These are phyloP conservation scores for Eidolon dupreanum DNA, from an alignment of 2,797 vertebrate species.

Conservation along the genomic window DNA sequence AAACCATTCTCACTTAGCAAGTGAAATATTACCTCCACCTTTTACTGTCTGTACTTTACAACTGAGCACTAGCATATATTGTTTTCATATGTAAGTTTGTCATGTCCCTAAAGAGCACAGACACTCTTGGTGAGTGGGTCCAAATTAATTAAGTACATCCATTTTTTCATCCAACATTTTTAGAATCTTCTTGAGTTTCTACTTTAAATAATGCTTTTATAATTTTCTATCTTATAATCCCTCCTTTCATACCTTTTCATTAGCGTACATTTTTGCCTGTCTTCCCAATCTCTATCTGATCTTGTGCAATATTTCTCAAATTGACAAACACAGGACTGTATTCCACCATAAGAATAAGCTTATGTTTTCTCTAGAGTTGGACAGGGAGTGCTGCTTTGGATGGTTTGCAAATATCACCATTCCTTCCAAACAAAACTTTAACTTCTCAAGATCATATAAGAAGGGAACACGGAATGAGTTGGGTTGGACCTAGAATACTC, in stretches of 20 bases:
- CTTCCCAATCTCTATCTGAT: neutral
- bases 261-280: neutral
- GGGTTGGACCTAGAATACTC: neutral
- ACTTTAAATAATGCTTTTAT: neutral
- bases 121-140: neutral
- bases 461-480: neutral
- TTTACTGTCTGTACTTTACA: neutral
- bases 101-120: neutral
- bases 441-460: neutral
- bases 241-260: neutral
- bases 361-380: neutral
- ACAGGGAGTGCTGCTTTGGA: neutral
- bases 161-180: constrained; percentile 4
- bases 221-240: neutral
- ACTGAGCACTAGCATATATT: neutral
- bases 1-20: neutral
- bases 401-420: neutral
- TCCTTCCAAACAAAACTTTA: neutral
- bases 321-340: neutral
- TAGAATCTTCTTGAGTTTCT: neutral
- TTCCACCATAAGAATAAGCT: neutral
- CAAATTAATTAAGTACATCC: neutral
- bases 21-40: neutral
- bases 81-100: neutral
- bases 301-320: neutral